These are phyloP conservation scores for Cheirogaleus medius DNA, from an alignment of 2,113 vertebrate species.

Conservation along the genomic window DNA sequence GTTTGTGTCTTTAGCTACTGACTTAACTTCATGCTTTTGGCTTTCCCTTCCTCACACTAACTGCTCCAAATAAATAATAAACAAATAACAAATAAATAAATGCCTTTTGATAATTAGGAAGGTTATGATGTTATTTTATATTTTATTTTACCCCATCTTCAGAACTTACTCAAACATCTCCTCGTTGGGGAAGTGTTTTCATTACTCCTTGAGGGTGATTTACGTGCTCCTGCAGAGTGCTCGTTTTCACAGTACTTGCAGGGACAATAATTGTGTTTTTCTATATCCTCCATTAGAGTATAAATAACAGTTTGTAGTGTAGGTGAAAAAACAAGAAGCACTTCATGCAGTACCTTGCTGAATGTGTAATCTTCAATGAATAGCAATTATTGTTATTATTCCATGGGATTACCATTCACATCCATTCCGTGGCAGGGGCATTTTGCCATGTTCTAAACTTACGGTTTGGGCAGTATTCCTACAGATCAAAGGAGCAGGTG, in stretches of 20 bases:
- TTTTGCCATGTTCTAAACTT: neutral
- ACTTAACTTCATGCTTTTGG: neutral
- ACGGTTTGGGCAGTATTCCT: neutral
- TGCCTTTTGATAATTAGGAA: neutral
- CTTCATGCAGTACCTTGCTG: neutral
- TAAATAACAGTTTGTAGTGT: neutral
- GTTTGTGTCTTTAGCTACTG: neutral
- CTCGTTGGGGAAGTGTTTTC: neutral
- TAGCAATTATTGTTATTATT: neutral
- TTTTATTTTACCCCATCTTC: neutral
- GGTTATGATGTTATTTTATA: neutral
- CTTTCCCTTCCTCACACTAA: neutral
- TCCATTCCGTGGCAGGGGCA: neutral
- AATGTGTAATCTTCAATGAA: neutral
- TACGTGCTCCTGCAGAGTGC: neutral
- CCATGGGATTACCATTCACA: neutral
- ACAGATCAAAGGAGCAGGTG: neutral
- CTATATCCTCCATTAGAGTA: neutral
- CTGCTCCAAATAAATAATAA: slow-evolving; percentile 2
- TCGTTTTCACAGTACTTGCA: neutral
- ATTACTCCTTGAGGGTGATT: too few species aligned
- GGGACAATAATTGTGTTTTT: neutral
- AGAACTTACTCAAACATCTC: neutral
- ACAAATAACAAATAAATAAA: neutral
- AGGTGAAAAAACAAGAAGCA: neutral